Evolutionary conservation across 2,888 invertebrate species (phyloP).

Genomic region (Cordilura impudica): DNA sequence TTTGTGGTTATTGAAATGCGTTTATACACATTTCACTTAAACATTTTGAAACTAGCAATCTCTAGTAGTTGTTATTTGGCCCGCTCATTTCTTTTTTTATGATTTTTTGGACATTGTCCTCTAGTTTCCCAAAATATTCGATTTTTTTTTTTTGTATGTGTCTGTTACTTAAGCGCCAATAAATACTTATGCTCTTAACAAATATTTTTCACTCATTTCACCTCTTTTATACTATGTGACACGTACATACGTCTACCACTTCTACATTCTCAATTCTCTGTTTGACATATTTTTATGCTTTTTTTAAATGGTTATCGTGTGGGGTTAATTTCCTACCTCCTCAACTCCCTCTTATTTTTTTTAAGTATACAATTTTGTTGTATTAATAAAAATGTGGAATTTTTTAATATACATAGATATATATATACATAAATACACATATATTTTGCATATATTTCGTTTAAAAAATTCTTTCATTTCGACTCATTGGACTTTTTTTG

Average conservation of each 20-base stretch:
- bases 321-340: background rate
- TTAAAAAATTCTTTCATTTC: too few relatives aligned
- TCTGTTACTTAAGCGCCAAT: background rate
- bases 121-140: conserved; percentile 12
- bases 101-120: conserved; percentile 41
- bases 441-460: too few relatives aligned
- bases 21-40: background rate
- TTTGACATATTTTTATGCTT: background rate
- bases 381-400: too few relatives aligned
- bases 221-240: background rate
- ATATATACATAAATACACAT: too few relatives aligned
- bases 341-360: background rate
- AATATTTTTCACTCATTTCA: background rate
- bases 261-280: too few relatives aligned
- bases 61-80: background rate
- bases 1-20: conserved; percentile 21
- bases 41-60: background rate
- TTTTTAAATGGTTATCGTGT: background rate
- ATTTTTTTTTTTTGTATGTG: background rate
- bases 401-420: too few relatives aligned
- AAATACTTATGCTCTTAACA: background rate
- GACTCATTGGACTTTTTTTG: too few relatives aligned
- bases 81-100: background rate
- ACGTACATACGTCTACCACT: background rate
- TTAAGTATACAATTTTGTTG: background rate